Evolutionary conservation across 1,140 invertebrate species (phyloP).

Genomic region (Lordiphosa clarofinis): DNA sequence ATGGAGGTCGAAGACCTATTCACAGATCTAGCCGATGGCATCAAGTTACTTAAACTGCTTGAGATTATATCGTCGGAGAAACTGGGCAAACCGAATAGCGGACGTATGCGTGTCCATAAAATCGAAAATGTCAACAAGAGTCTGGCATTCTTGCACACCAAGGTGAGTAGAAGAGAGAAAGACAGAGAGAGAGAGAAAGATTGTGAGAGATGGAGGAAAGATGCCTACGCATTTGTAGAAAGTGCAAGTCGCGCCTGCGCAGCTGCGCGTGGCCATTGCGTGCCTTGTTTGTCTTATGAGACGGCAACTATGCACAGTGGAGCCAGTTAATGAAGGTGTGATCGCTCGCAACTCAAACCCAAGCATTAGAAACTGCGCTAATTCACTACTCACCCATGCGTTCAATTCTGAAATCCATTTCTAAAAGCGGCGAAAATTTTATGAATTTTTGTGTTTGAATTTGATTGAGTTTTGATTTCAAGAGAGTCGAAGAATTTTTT

Average conservation of each 20-base stretch:
- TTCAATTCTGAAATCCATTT: too few relatives aligned
- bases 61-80: slow-evolving; percentile 99
- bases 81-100: slow-evolving; percentile 97
- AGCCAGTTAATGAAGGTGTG: too few relatives aligned
- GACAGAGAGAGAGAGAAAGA: not conserved
- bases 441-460: too few relatives aligned
- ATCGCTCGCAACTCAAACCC: too few relatives aligned
- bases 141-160: slow-evolving; percentile 97
- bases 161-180: slow-evolving; percentile 84
- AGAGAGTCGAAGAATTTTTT: too few relatives aligned
- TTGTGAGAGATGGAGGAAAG: slow-evolving; percentile 2
- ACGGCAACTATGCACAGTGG: too few relatives aligned
- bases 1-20: slow-evolving; percentile 99
- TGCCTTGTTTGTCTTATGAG: slow-evolving; percentile 72
- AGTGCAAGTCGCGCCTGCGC: slow-evolving; percentile 71
- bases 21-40: slow-evolving; percentile 96
- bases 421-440: too few relatives aligned
- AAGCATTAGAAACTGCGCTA: too few relatives aligned
- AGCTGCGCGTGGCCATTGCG: slow-evolving; percentile 71
- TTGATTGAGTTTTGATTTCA: too few relatives aligned
- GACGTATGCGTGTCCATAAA: slow-evolving; percentile 98
- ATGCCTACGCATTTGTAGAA: slow-evolving; percentile 72
- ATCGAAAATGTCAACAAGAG: slow-evolving; percentile 99
- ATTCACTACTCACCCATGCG: too few relatives aligned
- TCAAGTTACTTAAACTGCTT: slow-evolving; percentile 96